Evolutionary conservation across 1,140 invertebrate genomes (phyloP).

Genomic region (Ganaspis sp.): DNA sequence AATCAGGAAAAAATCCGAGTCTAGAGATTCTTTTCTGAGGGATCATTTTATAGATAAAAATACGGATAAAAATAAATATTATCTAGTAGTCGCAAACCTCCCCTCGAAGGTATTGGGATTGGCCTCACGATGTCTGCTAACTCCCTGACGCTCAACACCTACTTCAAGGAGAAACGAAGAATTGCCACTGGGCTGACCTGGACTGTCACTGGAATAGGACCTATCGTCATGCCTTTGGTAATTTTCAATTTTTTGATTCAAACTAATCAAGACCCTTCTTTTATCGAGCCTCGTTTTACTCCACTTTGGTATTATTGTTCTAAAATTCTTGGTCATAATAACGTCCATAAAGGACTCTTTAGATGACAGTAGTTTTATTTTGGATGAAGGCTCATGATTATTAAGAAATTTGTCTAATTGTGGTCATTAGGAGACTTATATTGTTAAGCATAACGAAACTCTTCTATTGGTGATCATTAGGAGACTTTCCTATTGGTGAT

Average conservation of each 20-base stretch:
- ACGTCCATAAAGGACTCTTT: too few relatives aligned
- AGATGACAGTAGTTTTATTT: too few relatives aligned
- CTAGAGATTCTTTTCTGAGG: constrained; percentile 18
- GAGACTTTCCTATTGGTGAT: too few relatives aligned
- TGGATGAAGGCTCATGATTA: too few relatives aligned
- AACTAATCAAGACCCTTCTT: too few relatives aligned
- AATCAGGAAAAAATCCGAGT: constrained; percentile 27
- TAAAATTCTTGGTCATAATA: too few relatives aligned
- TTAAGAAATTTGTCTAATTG: too few relatives aligned
- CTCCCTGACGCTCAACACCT: constrained; percentile 84
- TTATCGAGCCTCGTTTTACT: too few relatives aligned
- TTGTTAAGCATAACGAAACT: too few relatives aligned
- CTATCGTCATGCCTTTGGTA: constrained; percentile 86
- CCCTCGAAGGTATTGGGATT: constrained; percentile 80
- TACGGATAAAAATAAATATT: constrained; percentile 31
- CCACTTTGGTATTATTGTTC: too few relatives aligned
- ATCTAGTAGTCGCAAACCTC: constrained; percentile 53
- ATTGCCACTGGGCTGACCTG: constrained; percentile 83
- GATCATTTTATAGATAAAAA: constrained; percentile 12
- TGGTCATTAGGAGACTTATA: too few relatives aligned
- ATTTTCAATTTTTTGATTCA: constrained; percentile 70
- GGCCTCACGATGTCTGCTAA: constrained; percentile 81
- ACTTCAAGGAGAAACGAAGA: constrained; percentile 82
- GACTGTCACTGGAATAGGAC: constrained; percentile 84
- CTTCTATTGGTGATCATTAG: too few relatives aligned